Evolutionary conservation across 2,797 vertebrate species (phyloP).

Genomic region (Muscicapa comitata): DNA sequence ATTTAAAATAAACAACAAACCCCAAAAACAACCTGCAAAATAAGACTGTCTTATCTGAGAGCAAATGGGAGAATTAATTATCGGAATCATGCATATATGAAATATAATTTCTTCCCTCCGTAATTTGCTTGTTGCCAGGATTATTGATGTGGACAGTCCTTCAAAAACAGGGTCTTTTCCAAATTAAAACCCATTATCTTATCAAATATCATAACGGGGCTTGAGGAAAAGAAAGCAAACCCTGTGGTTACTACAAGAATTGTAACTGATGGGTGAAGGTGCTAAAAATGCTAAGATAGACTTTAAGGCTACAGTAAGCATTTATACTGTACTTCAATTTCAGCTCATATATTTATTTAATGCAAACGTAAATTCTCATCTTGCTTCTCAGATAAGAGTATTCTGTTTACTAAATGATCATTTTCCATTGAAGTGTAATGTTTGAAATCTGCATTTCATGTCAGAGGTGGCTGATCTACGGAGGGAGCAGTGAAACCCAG

Average conservation of each 20-base stretch:
- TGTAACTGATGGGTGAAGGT: not conserved
- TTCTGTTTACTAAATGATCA: not conserved
- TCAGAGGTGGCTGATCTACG: slow-evolving; percentile 38
- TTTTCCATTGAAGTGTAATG: not conserved
- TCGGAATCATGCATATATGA: not conserved
- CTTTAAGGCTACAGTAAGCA: not conserved
- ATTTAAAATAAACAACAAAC: not conserved
- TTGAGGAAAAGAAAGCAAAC: not conserved
- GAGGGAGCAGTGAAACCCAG: not conserved
- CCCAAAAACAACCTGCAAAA: not conserved
- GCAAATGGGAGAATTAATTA: not conserved
- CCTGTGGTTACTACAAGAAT: not conserved
- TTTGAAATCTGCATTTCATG: slow-evolving; percentile 24
- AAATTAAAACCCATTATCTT: not conserved
- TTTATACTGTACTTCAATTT: not conserved
- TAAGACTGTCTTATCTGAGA: not conserved
- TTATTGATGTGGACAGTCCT: not conserved
- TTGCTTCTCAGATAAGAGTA: not conserved
- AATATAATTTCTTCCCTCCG: not conserved
- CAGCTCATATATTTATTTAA: not conserved
- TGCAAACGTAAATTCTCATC: not conserved
- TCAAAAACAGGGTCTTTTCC: not conserved
- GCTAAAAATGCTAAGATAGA: not conserved
- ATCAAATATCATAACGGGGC: not conserved
- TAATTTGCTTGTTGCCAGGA: not conserved